Base-by-base conservation (phyloP, 1,140 invertebrate genomes). In the Phymastichus coffea region DNA sequence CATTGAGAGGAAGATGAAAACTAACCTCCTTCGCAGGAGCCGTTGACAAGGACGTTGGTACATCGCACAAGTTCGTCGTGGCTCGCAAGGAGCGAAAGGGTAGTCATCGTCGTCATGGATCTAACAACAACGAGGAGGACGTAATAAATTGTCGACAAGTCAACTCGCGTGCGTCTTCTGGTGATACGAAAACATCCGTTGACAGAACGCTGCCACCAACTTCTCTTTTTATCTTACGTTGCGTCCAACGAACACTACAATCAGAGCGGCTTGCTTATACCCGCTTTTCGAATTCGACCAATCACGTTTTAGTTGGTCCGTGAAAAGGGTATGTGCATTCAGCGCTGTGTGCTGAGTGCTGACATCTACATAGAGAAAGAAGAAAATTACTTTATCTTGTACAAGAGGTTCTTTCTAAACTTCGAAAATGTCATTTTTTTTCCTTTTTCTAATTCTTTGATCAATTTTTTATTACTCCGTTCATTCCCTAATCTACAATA, bases 1-100 rank as follows among this genome's bases (percentile, higher is more conserved):
- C n/a, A n/a, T n/a, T n/a, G n/a, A n/a, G n/a, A n/a, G n/a, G n/a
- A 33, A 33, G 47, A 43, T 19, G 44, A 37, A 52, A 52, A 64
- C 69, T 67, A 70, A 88, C 87, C 85, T 83, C 86, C 85, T 76
- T 88, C 87, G 20, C 85, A 83, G 1, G 82, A 81, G 63, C 85
- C 86, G 66, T 86, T 85, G 52, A 84, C 80, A 12, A 88, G 74
- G 46, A 86, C 82, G 65, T 83, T 83, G 57, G 85, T 84, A 67
- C 86, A 86, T 59, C 86, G 82, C 67, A 86, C 83, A 58, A 88
- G 75, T 77, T 88, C 86, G 71, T 88, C 87, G 70, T 86, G 85
- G 41, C 75, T 80, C 15, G 83, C 83, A 46, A 85, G 61, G 20
- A 82, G 70, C 0, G 84, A 85, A 2, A 83, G 58, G 22, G 72